phyloP scores from a whole-genome alignment of 2,797 vertebrate species.

The Oreonectes daqikongensis region DNA sequence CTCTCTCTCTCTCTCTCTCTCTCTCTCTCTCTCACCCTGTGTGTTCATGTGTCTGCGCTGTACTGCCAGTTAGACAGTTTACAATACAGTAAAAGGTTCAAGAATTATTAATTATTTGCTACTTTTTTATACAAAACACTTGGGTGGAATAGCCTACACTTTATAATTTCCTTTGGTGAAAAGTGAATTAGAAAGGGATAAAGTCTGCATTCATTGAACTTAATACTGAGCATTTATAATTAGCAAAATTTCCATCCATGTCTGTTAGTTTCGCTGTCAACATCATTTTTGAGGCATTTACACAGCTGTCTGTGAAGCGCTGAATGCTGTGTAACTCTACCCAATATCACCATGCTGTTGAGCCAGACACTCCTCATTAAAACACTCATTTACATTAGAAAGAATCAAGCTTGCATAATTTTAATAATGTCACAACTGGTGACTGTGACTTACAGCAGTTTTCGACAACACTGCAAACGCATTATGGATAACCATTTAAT shows the following conservation, averaged over 20 bases:
- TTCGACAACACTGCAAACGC: no score
- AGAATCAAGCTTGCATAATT: no score
- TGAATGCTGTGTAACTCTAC: neutral
- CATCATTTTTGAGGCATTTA: conserved; percentile 8
- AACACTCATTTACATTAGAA: conserved; percentile 12
- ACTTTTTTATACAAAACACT: no score
- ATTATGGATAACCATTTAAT: no score
- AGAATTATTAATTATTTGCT: no score
- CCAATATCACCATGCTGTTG: conserved; percentile 5
- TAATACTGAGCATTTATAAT: neutral
- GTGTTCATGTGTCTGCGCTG: neutral
- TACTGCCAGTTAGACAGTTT: no score
- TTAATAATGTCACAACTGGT: no score
- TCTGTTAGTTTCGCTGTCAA: conserved; percentile 29
- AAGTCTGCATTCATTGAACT: neutral
- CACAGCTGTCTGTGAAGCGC: neutral
- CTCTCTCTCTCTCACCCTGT: neutral
- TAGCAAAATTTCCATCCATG: neutral
- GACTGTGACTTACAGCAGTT: no score
- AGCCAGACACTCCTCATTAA: conserved; percentile 23
- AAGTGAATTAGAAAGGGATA: neutral
- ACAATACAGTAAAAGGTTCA: no score
- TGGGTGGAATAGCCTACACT: neutral
- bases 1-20: conserved; percentile 15
- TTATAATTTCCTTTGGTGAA: neutral